phyloP scores from a whole-genome alignment of 2,888 invertebrate species.

The Pyrrhia umbra region DNA sequence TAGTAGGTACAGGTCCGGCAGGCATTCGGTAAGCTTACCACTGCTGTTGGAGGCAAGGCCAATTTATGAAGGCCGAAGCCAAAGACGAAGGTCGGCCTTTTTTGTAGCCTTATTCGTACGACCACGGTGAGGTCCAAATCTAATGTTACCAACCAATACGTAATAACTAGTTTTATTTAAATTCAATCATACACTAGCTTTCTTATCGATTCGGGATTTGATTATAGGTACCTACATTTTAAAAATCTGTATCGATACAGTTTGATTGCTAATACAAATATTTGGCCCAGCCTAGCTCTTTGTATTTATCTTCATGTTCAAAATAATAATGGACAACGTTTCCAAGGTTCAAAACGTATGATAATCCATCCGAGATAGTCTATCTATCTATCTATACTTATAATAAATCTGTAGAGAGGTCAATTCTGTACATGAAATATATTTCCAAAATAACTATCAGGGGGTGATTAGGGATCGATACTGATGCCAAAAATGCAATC shows the following conservation, averaged over 20 bases:
- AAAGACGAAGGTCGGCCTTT: constrained; percentile 22
- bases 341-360: no score
- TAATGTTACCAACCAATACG: not conserved
- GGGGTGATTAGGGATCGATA: no score
- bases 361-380: no score
- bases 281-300: constrained; percentile 45
- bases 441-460: no score
- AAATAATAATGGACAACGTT: no score
- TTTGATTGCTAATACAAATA: constrained; percentile 45
- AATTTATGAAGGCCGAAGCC: constrained; percentile 27
- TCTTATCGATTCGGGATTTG: constrained; percentile 2
- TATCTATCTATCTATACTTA: no score
- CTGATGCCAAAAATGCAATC: no score
- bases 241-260: constrained; percentile 29
- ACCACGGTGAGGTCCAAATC: not conserved
- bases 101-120: constrained; percentile 28
- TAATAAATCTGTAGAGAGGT: no score
- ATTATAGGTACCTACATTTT: no score
- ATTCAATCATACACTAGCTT: not conserved
- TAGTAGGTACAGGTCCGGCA: not conserved
- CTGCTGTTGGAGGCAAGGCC: constrained; percentile 24
- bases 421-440: no score
- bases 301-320: no score
- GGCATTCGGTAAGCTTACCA: not conserved
- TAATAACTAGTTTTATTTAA: constrained; percentile 1